Conservation (phyloP, 92 coral and sea anemone genomes). For the Palythoa heliodiscus region DNA sequence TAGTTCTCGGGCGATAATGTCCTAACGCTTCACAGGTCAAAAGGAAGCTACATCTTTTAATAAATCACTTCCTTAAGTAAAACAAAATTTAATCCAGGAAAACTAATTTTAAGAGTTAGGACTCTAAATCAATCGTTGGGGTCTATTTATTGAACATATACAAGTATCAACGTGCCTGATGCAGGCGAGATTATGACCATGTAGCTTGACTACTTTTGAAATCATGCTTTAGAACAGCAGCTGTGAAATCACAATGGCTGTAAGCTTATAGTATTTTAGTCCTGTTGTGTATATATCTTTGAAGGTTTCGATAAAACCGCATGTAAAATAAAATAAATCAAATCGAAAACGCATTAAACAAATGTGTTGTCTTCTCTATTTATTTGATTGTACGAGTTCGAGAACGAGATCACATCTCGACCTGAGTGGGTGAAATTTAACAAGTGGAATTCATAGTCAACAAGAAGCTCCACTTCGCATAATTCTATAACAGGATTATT, state of each 20-base stretch:
- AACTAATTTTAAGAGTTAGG: conserved; percentile 25
- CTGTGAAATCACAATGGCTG: background rate
- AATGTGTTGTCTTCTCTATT: conserved; percentile 21
- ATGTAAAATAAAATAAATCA: conserved; percentile 21
- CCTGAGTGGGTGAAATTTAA: background rate
- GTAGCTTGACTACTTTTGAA: background rate
- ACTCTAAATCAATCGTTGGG: conserved; percentile 1
- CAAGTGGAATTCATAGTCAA: conserved; percentile 25
- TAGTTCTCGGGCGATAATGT: conserved; percentile 33
- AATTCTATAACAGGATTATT: conserved; percentile 2
- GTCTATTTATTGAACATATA: conserved; percentile 36
- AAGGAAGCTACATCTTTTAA: conserved; percentile 1
- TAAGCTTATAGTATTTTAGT: background rate
- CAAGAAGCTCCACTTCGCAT: background rate
- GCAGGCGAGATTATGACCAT: conserved; percentile 31
- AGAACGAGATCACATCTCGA: background rate
- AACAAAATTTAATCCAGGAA: conserved; percentile 3
- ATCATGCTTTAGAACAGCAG: background rate
- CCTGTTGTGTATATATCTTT: conserved; percentile 4
- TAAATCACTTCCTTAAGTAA: conserved; percentile 25
- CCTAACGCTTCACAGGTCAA: background rate
- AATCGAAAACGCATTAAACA: conserved; percentile 18
- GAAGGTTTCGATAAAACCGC: conserved; percentile 17
- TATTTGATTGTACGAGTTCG: background rate
- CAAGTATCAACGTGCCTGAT: conserved; percentile 28